Conservation (phyloP, 2,113 vertebrate species). For the Sapayoa aenigma region DNA sequence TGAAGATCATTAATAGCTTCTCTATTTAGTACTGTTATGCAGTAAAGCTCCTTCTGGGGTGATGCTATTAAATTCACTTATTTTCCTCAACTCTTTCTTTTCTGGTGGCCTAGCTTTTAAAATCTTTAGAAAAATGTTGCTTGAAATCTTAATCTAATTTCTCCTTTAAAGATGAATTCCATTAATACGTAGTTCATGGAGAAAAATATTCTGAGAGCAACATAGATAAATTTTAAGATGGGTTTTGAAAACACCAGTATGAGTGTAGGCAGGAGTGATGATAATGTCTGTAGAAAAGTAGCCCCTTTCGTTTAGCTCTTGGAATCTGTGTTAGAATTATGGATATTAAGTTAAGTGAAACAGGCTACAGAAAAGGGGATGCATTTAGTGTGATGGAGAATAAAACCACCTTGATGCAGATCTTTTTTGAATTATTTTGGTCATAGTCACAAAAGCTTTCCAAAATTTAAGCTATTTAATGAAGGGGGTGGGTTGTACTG, state of each 20-base stretch:
- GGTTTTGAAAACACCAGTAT: background rate
- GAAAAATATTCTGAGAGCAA: background rate
- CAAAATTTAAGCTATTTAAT: background rate
- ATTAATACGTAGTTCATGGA: background rate
- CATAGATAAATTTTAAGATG: background rate
- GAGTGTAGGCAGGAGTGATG: background rate
- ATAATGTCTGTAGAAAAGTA: background rate
- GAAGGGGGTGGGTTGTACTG: background rate
- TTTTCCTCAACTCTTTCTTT: background rate
- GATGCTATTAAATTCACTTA: conserved; percentile 18
- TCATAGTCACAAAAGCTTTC: background rate
- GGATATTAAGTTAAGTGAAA: background rate
- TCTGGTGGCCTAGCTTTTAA: background rate
- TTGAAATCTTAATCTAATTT: conserved; percentile 5
- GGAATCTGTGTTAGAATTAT: background rate
- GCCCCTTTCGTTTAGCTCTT: background rate
- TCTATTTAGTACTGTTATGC: background rate
- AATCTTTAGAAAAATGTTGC: background rate
- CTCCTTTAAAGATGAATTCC: background rate
- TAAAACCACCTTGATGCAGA: background rate
- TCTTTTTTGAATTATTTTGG: background rate
- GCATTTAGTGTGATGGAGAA: background rate
- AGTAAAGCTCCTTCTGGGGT: conserved; percentile 15
- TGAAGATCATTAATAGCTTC: conserved; percentile 18
- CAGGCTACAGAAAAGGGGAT: background rate